Conservation (phyloP, 2,797 vertebrate genomes). For the Ibycter americanus region DNA sequence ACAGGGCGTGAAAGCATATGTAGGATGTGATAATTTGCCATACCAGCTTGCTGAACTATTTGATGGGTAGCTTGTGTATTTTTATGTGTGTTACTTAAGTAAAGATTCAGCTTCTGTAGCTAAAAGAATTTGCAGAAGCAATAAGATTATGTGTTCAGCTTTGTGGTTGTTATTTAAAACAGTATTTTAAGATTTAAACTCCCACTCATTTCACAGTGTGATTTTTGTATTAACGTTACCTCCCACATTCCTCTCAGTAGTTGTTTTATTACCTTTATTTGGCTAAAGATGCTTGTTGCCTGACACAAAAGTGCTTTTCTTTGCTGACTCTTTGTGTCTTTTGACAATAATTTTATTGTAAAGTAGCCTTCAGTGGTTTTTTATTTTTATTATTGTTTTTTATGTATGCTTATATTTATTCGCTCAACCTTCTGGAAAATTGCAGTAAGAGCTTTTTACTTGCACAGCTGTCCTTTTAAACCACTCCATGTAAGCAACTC, state of each 20-base stretch:
- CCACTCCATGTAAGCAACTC: not conserved
- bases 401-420: not conserved
- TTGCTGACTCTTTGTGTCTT: not conserved
- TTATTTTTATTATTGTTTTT: not conserved
- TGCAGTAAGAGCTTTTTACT: not conserved
- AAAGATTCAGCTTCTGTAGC: not conserved
- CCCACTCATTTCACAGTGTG: not conserved
- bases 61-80: constrained; percentile 7
- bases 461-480: not conserved
- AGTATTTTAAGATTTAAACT: not conserved
- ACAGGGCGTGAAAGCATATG: not conserved
- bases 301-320: not conserved
- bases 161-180: constrained; percentile 1
- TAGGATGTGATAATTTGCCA: not conserved
- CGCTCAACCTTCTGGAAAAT: not conserved
- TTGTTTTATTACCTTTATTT: constrained; percentile 27
- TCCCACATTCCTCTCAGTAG: not conserved
- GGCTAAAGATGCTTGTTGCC: not conserved
- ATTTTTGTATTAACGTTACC: not conserved
- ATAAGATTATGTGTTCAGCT: not conserved
- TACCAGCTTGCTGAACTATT: not conserved
- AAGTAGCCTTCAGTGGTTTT: not conserved
- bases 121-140: not conserved
- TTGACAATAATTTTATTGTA: not conserved
- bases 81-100: not conserved